Evolutionary conservation across 2,888 invertebrate genomes (phyloP).

Genomic region (Ptychoptera contaminata): DNA sequence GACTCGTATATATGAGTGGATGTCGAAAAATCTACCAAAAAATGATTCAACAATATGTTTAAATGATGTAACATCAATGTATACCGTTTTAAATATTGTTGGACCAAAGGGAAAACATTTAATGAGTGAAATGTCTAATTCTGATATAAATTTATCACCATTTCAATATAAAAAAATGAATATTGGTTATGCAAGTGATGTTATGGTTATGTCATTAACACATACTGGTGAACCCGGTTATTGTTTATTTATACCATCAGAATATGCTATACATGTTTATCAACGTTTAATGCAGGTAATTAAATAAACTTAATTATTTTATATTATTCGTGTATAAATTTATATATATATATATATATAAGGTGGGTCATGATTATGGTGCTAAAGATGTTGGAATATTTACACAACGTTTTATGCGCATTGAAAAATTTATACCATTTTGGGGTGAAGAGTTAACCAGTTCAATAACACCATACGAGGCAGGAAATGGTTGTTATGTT

Average conservation of each 20-base stretch:
- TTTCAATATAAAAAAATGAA: conserved; percentile 53
- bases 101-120: conserved; percentile 51
- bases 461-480: conserved; percentile 44
- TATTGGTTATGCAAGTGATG: conserved; percentile 50
- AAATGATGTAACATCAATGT: conserved; percentile 55
- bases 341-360: too few species aligned
- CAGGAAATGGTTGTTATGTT: conserved; percentile 43
- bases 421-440: conserved; percentile 55
- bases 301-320: conserved; percentile 11
- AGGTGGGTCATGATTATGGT: conserved; percentile 49
- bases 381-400: conserved; percentile 49
- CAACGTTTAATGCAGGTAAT: conserved; percentile 46
- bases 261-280: conserved; percentile 59
- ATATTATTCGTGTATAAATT: neutral
- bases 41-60: conserved; percentile 41
- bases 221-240: conserved; percentile 54
- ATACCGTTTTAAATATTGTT: conserved; percentile 53
- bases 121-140: conserved; percentile 46
- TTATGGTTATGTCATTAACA: conserved; percentile 53
- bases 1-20: conserved; percentile 54
- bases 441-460: conserved; percentile 53
- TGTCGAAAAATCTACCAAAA: conserved; percentile 42
- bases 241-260: conserved; percentile 51
- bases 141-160: conserved; percentile 40
- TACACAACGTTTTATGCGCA: conserved; percentile 47